Percentiles rank a stretch among this genome's conserved stretches.
phyloP scores from a whole-genome alignment of 2,113 vertebrate genomes.

The Mesembrinibis cayennensis region DNA sequence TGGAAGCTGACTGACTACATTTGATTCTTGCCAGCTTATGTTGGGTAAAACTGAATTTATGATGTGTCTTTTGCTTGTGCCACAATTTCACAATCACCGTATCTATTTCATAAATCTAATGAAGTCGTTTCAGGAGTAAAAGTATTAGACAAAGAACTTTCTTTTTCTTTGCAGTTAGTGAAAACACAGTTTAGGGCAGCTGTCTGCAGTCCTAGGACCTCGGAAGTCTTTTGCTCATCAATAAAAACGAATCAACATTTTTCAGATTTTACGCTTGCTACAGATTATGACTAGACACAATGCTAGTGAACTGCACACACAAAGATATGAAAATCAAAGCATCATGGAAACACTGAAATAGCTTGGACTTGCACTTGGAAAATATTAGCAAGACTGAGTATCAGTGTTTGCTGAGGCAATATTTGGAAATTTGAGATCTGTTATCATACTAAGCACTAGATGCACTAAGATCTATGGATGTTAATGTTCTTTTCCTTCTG shows the following conservation, averaged over 20 bases:
- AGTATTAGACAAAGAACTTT: background rate
- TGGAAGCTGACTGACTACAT: background rate
- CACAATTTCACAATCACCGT: background rate
- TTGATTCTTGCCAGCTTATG: background rate
- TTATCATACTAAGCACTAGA: no score
- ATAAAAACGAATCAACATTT: background rate
- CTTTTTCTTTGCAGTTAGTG: background rate
- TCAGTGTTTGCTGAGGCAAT: background rate
- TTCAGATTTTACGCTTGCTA: background rate
- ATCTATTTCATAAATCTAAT: background rate
- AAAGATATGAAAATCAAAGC: background rate
- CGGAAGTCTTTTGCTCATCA: background rate
- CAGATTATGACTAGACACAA: background rate
- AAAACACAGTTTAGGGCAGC: background rate
- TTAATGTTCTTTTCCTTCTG: background rate
- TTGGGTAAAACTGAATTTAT: background rate
- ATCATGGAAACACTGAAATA: background rate
- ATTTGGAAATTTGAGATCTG: background rate
- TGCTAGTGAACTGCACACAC: background rate
- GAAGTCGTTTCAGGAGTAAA: background rate
- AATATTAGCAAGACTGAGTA: background rate
- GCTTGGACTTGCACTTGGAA: background rate
- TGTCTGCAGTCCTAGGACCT: background rate
- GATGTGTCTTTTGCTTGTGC: background rate
- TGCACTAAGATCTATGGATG: background rate